phyloP scores from a whole-genome alignment of 2,797 vertebrate genomes.

The Heterohyrax brucei region DNA sequence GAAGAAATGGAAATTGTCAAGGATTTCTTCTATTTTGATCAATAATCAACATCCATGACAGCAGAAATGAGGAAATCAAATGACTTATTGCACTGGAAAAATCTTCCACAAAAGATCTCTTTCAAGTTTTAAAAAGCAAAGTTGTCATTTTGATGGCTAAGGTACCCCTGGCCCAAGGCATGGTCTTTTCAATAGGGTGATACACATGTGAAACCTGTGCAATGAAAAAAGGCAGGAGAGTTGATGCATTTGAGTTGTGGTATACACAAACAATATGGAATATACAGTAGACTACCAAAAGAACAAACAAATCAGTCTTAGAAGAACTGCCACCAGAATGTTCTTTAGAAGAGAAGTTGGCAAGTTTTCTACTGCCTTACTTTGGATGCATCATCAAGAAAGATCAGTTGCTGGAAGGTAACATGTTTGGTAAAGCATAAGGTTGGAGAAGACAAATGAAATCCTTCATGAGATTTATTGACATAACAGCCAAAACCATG shows the following conservation, averaged over 20 bases:
- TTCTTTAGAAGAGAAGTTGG: too few species aligned
- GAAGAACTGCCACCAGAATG: background rate
- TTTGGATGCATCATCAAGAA: background rate
- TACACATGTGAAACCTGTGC: background rate
- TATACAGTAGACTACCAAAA: background rate
- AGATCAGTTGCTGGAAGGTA: background rate
- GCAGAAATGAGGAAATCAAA: background rate
- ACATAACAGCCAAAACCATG: too few species aligned
- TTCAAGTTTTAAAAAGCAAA: background rate
- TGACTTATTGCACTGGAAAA: background rate
- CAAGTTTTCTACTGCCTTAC: background rate
- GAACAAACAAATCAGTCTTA: background rate
- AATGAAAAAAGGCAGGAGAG: background rate
- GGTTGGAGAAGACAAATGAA: too few species aligned
- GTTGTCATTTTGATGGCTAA: background rate
- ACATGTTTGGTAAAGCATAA: too few species aligned
- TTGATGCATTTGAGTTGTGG: background rate
- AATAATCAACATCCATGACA: background rate
- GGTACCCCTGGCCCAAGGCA: background rate
- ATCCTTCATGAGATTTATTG: too few species aligned
- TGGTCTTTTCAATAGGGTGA: background rate
- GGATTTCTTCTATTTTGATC: background rate
- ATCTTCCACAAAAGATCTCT: background rate
- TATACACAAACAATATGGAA: background rate
- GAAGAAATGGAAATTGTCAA: background rate